These are phyloP conservation scores for Mythimna loreyi DNA, from an alignment of 2,888 invertebrate species.

Conservation along the genomic window DNA sequence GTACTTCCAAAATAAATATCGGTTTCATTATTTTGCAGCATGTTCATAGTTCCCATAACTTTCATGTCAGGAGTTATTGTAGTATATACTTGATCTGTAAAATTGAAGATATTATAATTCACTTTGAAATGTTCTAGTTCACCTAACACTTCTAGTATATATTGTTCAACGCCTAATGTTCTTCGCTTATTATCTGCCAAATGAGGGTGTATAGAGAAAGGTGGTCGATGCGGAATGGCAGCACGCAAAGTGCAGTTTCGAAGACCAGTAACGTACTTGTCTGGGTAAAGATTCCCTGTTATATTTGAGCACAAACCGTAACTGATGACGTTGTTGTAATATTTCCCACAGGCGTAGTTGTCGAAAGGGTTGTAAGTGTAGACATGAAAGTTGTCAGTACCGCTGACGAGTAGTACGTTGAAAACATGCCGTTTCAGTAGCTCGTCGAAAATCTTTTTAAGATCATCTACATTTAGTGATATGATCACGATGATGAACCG, in stretches of 20 bases:
- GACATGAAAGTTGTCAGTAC: constrained; percentile 66
- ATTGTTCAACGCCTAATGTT: background rate
- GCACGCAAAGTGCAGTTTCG: constrained; percentile 72
- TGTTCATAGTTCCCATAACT: background rate
- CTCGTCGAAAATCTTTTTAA: constrained; percentile 69
- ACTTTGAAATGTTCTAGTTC: background rate
- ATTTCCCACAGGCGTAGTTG: constrained; percentile 77
- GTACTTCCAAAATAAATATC: too few relatives aligned
- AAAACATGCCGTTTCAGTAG: constrained; percentile 68
- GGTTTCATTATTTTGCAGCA: background rate
- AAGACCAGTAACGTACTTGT: constrained; percentile 71
- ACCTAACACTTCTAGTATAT: background rate
- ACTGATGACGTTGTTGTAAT: constrained; percentile 70
- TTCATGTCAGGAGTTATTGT: background rate
- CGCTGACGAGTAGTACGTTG: constrained; percentile 71
- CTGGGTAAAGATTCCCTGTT: constrained; percentile 64
- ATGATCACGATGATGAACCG: constrained; percentile 70
- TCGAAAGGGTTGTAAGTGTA: constrained; percentile 80
- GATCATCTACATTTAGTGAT: constrained; percentile 45
- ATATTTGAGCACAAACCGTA: constrained; percentile 71
- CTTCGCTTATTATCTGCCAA: background rate
- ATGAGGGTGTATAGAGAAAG: background rate
- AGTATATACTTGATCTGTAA: background rate
- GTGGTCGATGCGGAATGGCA: background rate
- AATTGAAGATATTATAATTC: background rate